Percentiles rank a stretch among this genome's conserved stretches.
Conservation (phyloP, 2,113 vertebrate genomes). For the Ammospiza caudacuta region DNA sequence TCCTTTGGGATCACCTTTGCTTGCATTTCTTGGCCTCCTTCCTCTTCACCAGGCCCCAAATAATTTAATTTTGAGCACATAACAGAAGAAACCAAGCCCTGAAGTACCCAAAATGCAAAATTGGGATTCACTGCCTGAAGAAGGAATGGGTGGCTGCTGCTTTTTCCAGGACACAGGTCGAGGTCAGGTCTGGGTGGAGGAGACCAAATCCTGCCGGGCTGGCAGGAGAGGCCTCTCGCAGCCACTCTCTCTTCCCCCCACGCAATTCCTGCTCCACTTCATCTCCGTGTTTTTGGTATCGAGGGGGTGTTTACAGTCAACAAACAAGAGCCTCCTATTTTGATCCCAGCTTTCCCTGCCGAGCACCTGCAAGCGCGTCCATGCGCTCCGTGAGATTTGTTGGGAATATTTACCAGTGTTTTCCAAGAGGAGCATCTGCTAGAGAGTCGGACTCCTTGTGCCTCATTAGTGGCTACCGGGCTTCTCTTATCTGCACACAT, state of each 20-base stretch:
- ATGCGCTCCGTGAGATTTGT: neutral
- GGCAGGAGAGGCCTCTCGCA: neutral
- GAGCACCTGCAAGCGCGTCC: neutral
- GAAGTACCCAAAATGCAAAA: rapidly evolving
- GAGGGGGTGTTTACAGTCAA: slow-evolving; percentile 50
- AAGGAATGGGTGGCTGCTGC: neutral
- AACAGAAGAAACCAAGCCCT: neutral
- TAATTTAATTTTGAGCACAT: neutral
- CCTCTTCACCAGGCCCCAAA: rapidly evolving
- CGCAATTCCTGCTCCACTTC: neutral
- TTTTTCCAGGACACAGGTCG: neutral
- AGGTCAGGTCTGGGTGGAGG: neutral
- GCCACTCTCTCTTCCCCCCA: slow-evolving; percentile 3
- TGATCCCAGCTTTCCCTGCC: neutral
- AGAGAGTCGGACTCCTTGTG: neutral
- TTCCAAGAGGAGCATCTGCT: neutral
- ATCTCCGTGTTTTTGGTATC: neutral
- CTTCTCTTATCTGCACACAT: neutral
- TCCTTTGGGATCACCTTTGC: neutral
- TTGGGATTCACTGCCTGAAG: rapidly evolving
- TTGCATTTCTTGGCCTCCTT: neutral
- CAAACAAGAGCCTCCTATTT: neutral
- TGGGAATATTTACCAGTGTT: neutral
- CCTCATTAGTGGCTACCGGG: neutral
- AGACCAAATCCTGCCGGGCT: neutral